Percentiles rank a stretch among this genome's conserved stretches.
phyloP scores from a whole-genome alignment of 2,888 invertebrate genomes.

The Andrena bicolor region DNA sequence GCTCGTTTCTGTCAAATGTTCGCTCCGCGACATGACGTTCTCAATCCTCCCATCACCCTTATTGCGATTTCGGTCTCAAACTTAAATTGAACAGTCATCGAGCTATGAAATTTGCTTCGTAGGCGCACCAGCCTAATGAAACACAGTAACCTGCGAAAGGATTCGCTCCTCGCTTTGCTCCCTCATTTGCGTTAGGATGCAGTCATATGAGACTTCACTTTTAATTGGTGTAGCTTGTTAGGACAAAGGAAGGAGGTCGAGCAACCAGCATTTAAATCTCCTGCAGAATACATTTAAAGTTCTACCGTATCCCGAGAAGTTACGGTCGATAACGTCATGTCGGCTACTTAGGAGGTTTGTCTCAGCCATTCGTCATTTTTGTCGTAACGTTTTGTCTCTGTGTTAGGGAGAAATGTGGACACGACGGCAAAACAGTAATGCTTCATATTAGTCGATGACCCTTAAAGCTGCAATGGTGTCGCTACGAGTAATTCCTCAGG shows the following conservation, averaged over 20 bases:
- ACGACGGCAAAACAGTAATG: neutral
- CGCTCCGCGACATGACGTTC: neutral
- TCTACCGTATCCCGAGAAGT: neutral
- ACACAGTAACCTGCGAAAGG: neutral
- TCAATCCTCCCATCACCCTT: neutral
- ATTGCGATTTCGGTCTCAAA: neutral
- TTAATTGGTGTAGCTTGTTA: neutral
- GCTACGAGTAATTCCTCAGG: conserved; percentile 20
- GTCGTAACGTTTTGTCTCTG: neutral
- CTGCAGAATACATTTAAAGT: conserved; percentile 58
- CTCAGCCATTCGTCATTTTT: neutral
- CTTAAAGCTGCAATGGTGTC: conserved; percentile 12
- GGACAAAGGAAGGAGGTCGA: conserved; percentile 9
- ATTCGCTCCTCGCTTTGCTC: neutral
- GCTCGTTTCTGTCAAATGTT: conserved; percentile 11
- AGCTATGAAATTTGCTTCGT: neutral
- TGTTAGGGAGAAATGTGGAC: neutral
- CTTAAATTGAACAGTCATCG: neutral
- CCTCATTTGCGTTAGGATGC: conserved; percentile 35
- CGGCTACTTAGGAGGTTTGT: neutral
- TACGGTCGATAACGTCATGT: neutral
- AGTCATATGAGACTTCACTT: neutral
- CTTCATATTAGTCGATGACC: neutral
- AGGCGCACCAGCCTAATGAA: neutral
- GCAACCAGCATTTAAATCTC: conserved; percentile 38